Conservation (phyloP, 2,888 invertebrate species). For the Pardosa pseudoannulata region DNA sequence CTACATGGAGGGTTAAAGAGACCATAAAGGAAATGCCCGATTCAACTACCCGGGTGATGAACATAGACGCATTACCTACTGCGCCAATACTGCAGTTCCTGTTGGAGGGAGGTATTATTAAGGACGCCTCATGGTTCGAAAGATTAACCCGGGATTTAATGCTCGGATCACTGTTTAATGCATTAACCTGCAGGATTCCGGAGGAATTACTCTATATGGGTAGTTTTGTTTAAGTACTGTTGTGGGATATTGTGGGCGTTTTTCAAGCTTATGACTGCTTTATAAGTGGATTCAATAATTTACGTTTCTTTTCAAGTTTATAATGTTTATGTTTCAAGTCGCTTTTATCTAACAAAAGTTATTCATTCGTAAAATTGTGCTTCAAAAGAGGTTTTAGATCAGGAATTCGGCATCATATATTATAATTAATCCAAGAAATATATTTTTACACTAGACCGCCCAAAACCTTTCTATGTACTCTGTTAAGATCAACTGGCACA, state of each 20-base stretch:
- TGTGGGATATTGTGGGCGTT: no score
- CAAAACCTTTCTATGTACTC: no score
- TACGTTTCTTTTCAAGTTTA: no score
- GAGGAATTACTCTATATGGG: background rate
- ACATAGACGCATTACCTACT: slow-evolving; percentile 4
- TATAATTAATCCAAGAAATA: no score
- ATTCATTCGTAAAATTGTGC: no score
- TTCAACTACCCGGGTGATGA: slow-evolving; percentile 31
- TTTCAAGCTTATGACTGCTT: background rate
- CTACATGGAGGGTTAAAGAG: slow-evolving; percentile 57
- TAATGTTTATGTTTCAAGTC: no score
- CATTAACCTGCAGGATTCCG: slow-evolving; percentile 18
- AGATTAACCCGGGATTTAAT: slow-evolving; percentile 23
- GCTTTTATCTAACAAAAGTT: no score
- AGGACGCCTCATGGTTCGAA: slow-evolving; percentile 10
- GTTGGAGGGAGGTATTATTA: slow-evolving; percentile 15
- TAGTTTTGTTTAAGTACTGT: background rate
- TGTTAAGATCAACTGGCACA: no score
- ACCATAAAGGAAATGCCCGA: slow-evolving; percentile 63
- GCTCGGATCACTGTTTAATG: slow-evolving; percentile 12
- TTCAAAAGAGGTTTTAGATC: no score
- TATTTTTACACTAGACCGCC: no score
- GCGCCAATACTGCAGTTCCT: slow-evolving; percentile 19
- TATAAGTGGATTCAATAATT: background rate
- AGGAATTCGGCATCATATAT: no score